Base-by-base conservation (phyloP, 1,140 invertebrate genomes). In the Leucophenga varia region DNA sequence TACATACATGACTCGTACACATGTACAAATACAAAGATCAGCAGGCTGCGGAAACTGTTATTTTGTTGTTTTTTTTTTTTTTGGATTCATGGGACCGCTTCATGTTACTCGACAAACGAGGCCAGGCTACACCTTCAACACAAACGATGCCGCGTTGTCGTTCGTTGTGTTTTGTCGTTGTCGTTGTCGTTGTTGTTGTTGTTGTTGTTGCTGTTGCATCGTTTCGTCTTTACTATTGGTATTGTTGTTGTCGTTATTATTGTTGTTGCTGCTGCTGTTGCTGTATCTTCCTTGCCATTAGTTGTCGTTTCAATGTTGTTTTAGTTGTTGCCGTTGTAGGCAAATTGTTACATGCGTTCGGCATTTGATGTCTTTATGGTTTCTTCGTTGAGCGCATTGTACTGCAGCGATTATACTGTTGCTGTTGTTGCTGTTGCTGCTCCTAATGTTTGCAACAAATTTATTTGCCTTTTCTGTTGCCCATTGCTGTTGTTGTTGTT, bases 361-460 rank as follows among this genome's bases (percentile, higher is more conserved):
- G 4, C 6, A 8, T 65, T 65, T 65, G 61, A 65, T 65, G 61
- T 65, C 63, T 65, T 67, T 65, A 67, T 65, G 61, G 61, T 63
- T 65, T 65, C 67, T 65, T 65, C 67, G 64, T 65, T 59, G 63
- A 52, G 50, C 34, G 50, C 55, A 48, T 57, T 57, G 36, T n/a
- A n/a, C n/a, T n/a, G n/a, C n/a, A n/a, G n/a, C n/a, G n/a, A n/a
- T n/a, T n/a, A n/a, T n/a, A n/a, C n/a, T n/a, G n/a, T n/a, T n/a
- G n/a, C n/a, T n/a, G n/a, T n/a, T n/a, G n/a, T n/a, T n/a, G n/a
- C n/a, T n/a, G n/a, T n/a, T n/a, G n/a, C n/a, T n/a, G n/a, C n/a
- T n/a, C n/a, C n/a, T n/a, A n/a, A n/a, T n/a, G n/a, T n/a, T n/a
- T n/a, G n/a, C n/a, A n/a, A n/a, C n/a, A n/a, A n/a, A n/a, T n/a